Percentiles rank a stretch among this genome's conserved stretches.
Evolutionary conservation across 1,140 invertebrate genomes (phyloP).

Genomic region (Aphidius ervi): DNA sequence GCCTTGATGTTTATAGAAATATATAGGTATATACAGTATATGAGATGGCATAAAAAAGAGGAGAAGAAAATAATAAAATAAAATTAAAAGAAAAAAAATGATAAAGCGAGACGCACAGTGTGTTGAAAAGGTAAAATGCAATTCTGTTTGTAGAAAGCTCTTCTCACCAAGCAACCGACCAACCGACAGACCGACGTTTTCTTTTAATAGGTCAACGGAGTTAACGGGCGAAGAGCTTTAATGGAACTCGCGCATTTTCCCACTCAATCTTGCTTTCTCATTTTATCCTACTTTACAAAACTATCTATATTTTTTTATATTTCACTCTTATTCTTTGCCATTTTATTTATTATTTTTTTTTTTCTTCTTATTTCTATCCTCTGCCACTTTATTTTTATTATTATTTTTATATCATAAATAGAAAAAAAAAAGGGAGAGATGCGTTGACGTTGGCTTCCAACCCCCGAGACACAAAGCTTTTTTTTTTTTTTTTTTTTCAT

Average conservation of each 20-base stretch:
- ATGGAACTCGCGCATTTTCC: conserved; percentile 19
- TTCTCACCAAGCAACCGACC: neutral
- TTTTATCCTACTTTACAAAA: conserved; percentile 5
- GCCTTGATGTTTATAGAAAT: too few relatives aligned
- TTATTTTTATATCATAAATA: neutral
- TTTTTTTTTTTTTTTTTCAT: too few relatives aligned
- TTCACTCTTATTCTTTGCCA: conserved; percentile 1
- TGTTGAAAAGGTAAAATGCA: conserved; percentile 5
- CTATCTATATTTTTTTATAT: neutral
- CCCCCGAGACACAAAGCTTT: conserved; percentile 20
- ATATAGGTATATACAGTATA: too few relatives aligned
- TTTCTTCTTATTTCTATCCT: neutral
- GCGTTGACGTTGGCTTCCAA: neutral
- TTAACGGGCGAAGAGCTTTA: conserved; percentile 19
- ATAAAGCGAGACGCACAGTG: conserved; percentile 1
- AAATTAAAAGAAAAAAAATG: neutral
- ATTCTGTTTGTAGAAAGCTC: conserved; percentile 17
- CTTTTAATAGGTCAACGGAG: conserved; percentile 24
- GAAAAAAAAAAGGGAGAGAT: neutral
- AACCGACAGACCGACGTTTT: too few relatives aligned
- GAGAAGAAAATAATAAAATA: conserved; percentile 2
- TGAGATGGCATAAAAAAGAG: too few relatives aligned
- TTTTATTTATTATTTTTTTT: conserved; percentile 6
- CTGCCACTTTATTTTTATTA: neutral
- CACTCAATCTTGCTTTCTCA: conserved; percentile 8